Evolutionary conservation across 2,113 vertebrate species (phyloP), one percentile per base, ranked within the genome.

Genomic region (Spermophilus dauricus): DNA sequence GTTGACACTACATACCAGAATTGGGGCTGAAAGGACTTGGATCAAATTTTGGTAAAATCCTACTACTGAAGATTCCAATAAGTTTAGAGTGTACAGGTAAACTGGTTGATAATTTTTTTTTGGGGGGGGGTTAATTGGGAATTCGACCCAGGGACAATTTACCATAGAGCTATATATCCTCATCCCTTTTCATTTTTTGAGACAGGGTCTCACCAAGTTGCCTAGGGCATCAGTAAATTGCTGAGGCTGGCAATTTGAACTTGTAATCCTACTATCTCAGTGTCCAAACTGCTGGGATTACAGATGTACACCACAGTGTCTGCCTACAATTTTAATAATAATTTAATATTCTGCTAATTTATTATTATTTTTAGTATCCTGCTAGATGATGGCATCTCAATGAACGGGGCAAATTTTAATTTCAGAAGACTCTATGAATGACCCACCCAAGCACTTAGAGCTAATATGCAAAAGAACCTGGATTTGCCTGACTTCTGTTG

Each of bases 1-100:
- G 97, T 98, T 98, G 81, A 97, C 72, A 96, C 56, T 53, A 97
- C 85, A 86, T 70, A 96, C 24, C 58, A 92, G 70, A 91, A 87
- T 34, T 67, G 39, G 28, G 76, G 37, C 72, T 81, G 82, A 90
- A 83, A 69, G 85, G 85, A 63, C 17, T 8, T 83, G 81, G 24
- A 84, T 93, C 65, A 97, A 82, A 97, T 56, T 91, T 89, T 65
- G 77, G 87, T 61, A 61, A 88, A 95, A 94, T 30, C 16, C 42
- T 65, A 95, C 20, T 39, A 77, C 24, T 86, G 20, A 65, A 90
- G 58, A 93, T 34, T 87, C 48, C 42, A 91, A n/a, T 34, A 97
- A 86, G 48, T 82, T 86, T 78, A 56, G 10, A 76, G 42, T 73
- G 75, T 51, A 73, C 51, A 85, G 30, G 3, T 78, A 13, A 95